Evolutionary conservation across 2,113 vertebrate species (phyloP), one percentile per base, ranked within the genome.

Genomic region (Cranoglanis bouderius): DNA sequence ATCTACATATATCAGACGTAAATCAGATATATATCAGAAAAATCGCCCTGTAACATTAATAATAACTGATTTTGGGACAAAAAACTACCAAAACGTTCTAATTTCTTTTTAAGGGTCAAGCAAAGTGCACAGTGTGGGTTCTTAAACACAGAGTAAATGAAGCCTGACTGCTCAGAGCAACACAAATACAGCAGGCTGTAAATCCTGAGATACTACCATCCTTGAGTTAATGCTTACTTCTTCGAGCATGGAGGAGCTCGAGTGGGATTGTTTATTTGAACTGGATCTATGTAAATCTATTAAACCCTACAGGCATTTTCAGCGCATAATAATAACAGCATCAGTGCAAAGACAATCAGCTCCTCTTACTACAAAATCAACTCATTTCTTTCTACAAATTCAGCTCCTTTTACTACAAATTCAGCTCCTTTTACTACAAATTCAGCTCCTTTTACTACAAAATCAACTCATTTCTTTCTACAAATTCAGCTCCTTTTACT

Each of bases 131-230:
- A 21, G 29, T 53, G 77, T 32, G 13, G 29, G 14, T n/a, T 78
- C 24, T 49, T 49, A 51, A 49, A n/a, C 26, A 53, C 46, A 13
- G 43, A 77, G 74, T 53, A n/a, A 32, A 81, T 55, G n/a, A 82
- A 57, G 9, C 80, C 51, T 55, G 51, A 82, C 51, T 40, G 18
- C 78, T 82, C 78, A 82, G 51, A 82, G 51, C n/a, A 82, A 57
- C 53, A 82, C 53, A 82, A 21, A 59, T 38, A 81, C 13, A 53
- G 29, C 53, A 57, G 80, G 78, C 51, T 81, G n/a, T 81, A 81
- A 81, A 81, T 82, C n/a, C 51, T 55, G 19, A 40, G 29, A 57
- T 6, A 32, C 24, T n/a, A 55, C 46, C 49, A 80, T 80, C 46
- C 26, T 29, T 80, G n/a, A 55, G n/a, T 55, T 80, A 81, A 51